Conservation (phyloP, 2,797 vertebrate species). For the Cynopterus sphinx region DNA sequence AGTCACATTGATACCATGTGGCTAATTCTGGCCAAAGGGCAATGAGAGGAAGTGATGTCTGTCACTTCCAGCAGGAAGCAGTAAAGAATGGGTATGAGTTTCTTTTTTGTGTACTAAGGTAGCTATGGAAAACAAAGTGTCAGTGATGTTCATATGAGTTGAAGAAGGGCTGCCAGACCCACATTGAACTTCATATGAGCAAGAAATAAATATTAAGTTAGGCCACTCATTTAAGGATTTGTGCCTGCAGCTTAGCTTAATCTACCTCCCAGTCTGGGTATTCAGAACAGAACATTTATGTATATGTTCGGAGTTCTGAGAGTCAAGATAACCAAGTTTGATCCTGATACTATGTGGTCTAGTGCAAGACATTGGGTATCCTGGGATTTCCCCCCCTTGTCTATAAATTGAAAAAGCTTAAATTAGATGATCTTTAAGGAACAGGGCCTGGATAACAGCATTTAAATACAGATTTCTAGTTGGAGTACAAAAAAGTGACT, state of each 20-base stretch:
- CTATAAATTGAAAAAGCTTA: conserved; percentile 4
- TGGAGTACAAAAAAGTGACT: background rate
- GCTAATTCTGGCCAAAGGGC: background rate
- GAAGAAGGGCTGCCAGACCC: background rate
- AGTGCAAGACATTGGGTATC: background rate
- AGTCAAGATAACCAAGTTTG: background rate
- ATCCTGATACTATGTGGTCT: background rate
- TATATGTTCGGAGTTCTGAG: background rate
- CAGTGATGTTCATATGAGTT: background rate
- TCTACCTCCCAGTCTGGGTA: background rate
- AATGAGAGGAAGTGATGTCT: background rate
- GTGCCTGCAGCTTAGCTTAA: background rate
- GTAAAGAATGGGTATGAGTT: background rate
- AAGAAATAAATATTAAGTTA: conserved; percentile 16
- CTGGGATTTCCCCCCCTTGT: background rate
- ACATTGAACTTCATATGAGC: background rate
- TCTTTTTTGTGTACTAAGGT: background rate
- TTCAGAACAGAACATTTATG: background rate
- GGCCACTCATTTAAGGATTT: background rate
- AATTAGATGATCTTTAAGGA: background rate
- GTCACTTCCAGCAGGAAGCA: background rate
- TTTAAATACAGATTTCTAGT: conserved; percentile 29
- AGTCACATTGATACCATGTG: background rate
- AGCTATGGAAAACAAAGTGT: background rate
- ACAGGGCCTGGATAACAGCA: background rate